Evolutionary conservation across 2,888 invertebrate genomes (phyloP), one percentile per base, ranked within the genome.

Genomic region (Eutolmus rufibarbis): DNA sequence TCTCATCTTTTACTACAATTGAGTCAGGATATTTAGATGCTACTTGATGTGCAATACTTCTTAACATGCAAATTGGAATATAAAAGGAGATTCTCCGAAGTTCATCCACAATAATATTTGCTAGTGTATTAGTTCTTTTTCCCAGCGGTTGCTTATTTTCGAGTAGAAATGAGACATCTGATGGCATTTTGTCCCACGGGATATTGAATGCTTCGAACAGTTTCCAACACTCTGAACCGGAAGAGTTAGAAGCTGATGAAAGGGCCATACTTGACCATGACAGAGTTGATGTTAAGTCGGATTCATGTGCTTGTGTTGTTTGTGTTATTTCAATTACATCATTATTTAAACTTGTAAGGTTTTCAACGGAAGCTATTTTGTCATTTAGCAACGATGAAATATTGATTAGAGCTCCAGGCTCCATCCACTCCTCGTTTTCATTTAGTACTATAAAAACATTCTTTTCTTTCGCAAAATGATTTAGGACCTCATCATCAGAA

Each of bases 11-110:
- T 43, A 81, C 66, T 9, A 87, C 31, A 66, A 81, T 74, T 7
- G 74, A 86, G 43, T 86, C n/a, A 28, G 86, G 86, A 74, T 87
- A 74, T 46, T 66, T 79, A 31, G 81, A n/a, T 79, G 81, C 87
- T n/a, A 56, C 81, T 46, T 87, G 37, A 34, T 81, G 81, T n/a
- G 81, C 74, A n/a, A 87, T 37, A n/a, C n/a, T 46, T 31, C 81
- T 5, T n/a, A 87, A 43, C 46, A 87, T 87, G n/a, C 43, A 5
- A 79, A 87, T 87, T 5, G 87, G 87, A 23, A 87, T 74, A 31
- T 79, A 87, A 46, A 43, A 74, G 1, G 81, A 87, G 43, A 74
- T 43, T 12, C 28, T 37, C 16, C 87, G 74, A 40, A 87, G 31
- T 74, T 87, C 87, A 12, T 79, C 81, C 14, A 78, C 57, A 16